Conservation (phyloP, 1,140 invertebrate species). For the Scaptodrosophila lebanonensis region DNA sequence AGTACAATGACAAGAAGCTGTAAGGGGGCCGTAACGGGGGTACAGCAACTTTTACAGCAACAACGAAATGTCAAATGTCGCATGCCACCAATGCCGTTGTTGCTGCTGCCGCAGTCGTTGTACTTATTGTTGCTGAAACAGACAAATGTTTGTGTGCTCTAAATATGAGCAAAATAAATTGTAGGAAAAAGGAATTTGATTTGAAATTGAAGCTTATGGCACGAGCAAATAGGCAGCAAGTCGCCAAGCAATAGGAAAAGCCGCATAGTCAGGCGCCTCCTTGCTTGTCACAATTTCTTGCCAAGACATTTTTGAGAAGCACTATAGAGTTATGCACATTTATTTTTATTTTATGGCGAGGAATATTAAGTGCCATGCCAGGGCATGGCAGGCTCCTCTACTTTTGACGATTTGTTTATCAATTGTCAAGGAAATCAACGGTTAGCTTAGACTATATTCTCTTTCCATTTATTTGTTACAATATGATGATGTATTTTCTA, state of each 20-base stretch:
- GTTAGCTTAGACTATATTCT: too few species aligned
- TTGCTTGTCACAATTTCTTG: too few species aligned
- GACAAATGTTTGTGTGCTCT: constrained; percentile 35
- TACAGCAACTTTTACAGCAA: not conserved
- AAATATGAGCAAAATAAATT: constrained; percentile 33
- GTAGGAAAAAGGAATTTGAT: constrained; percentile 35
- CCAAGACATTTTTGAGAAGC: too few species aligned
- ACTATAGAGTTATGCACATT: too few species aligned
- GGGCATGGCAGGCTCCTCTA: too few species aligned
- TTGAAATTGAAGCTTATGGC: constrained; percentile 34
- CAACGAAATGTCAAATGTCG: constrained; percentile 38
- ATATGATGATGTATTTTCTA: too few species aligned
- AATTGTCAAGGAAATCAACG: constrained; percentile 42
- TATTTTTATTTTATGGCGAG: too few species aligned
- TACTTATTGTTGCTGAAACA: constrained; percentile 13
- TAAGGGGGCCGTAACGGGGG: not conserved
- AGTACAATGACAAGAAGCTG: not conserved
- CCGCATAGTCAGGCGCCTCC: too few species aligned
- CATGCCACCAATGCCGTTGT: constrained; percentile 27
- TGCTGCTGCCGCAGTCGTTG: constrained; percentile 11
- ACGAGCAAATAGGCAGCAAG: too few species aligned
- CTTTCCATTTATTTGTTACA: too few species aligned
- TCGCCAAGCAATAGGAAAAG: too few species aligned
- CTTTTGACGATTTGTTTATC: constrained; percentile 43
- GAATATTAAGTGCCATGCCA: too few species aligned